Conservation (phyloP, 2,888 invertebrate species). For the Hylaea fasciaria region DNA sequence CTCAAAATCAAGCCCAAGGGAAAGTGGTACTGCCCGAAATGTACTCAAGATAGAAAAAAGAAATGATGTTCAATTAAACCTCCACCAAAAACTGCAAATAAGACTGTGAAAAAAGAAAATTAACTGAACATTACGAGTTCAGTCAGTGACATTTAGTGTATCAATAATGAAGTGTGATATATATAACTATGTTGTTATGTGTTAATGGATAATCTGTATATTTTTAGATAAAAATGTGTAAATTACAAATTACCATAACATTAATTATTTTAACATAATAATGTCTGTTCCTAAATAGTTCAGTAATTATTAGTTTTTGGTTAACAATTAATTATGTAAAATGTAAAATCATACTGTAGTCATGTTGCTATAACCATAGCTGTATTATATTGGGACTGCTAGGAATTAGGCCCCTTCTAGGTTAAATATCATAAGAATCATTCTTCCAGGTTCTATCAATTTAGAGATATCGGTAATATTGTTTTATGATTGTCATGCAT, state of each 20-base stretch:
- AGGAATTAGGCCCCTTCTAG: no score
- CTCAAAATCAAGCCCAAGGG: slow-evolving; percentile 96
- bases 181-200: slow-evolving; percentile 30
- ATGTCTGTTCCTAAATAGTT: slow-evolving; percentile 8
- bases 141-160: slow-evolving; percentile 21
- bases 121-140: slow-evolving; percentile 45
- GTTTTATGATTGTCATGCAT: no score
- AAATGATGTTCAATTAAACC: slow-evolving; percentile 85
- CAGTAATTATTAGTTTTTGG: neutral
- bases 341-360: neutral
- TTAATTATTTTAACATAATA: neutral
- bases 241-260: slow-evolving; percentile 1
- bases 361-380: neutral
- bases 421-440: no score
- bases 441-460: no score
- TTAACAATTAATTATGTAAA: neutral
- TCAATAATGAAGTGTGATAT: slow-evolving; percentile 23
- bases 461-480: no score
- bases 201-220: slow-evolving; percentile 21
- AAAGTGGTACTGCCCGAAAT: slow-evolving; percentile 98
- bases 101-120: slow-evolving; percentile 77
- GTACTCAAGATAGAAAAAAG: slow-evolving; percentile 92
- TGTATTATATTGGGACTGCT: no score
- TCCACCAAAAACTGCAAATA: slow-evolving; percentile 65
- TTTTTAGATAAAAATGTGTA: slow-evolving; percentile 10